phyloP scores from a whole-genome alignment of 1,140 invertebrate genomes.

The Patella vulgata region DNA sequence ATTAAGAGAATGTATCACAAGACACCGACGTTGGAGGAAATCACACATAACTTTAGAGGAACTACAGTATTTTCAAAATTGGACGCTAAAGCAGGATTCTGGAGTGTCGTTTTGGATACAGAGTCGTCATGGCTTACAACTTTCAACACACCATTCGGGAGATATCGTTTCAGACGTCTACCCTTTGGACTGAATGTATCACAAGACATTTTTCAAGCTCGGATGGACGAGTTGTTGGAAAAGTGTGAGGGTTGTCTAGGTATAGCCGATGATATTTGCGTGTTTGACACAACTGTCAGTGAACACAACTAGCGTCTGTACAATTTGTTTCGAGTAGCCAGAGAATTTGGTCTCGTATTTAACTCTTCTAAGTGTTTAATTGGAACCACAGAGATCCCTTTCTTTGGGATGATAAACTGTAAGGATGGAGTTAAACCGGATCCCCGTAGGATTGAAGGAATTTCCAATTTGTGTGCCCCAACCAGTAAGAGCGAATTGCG shows the following conservation, averaged over 20 bases:
- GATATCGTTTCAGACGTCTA: constrained; percentile 55
- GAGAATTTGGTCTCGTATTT: constrained; percentile 28
- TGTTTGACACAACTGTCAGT: constrained; percentile 12
- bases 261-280: constrained; percentile 59
- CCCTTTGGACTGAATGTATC: constrained; percentile 61
- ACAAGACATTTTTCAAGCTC: constrained; percentile 53
- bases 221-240: constrained; percentile 55
- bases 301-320: constrained; percentile 41
- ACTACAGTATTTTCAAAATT: constrained; percentile 1
- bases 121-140: constrained; percentile 59
- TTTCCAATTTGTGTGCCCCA: constrained; percentile 58
- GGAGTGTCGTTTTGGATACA: constrained; percentile 20
- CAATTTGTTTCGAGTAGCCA: constrained; percentile 21
- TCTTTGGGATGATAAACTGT: constrained; percentile 61
- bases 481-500: constrained; percentile 30
- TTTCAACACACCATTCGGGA: constrained; percentile 67
- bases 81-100: constrained; percentile 10
- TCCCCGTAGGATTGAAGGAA: constrained; percentile 57
- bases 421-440: constrained; percentile 55
- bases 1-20: constrained; percentile 6
- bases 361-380: constrained; percentile 30
- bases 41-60: constrained; percentile 3
- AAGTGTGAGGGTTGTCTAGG: constrained; percentile 53
- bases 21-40: constrained; percentile 3
- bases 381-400: constrained; percentile 43